A percentile compares a stretch with the other conserved stretches of the same genome.
Conservation (phyloP, 2,888 invertebrate species). For the Tetragonisca angustula region DNA sequence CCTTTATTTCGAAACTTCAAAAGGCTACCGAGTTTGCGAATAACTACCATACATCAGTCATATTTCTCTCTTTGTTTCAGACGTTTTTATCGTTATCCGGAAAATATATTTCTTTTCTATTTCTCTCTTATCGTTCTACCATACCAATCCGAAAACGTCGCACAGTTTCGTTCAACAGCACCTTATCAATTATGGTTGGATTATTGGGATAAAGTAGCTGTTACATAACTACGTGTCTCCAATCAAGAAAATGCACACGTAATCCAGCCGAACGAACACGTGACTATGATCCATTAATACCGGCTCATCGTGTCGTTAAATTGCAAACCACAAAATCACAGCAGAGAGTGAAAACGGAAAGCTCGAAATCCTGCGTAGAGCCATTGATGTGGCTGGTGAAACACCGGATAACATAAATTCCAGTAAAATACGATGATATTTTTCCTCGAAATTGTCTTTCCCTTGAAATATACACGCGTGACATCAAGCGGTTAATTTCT, state of each 20-base stretch:
- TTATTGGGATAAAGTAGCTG: not conserved
- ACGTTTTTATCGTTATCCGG: not conserved
- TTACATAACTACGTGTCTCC: not conserved
- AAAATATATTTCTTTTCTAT: not conserved
- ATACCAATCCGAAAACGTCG: not conserved
- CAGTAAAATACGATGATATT: not conserved
- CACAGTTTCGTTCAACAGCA: not conserved
- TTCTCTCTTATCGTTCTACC: not conserved
- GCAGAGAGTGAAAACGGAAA: not conserved
- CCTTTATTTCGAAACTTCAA: too few relatives aligned
- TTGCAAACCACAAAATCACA: not conserved
- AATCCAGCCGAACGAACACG: not conserved
- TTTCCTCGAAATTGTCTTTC: not conserved
- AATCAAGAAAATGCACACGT: not conserved
- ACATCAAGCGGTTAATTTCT: not conserved
- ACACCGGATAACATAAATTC: not conserved
- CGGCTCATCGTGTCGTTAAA: not conserved
- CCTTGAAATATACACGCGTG: not conserved
- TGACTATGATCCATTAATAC: not conserved
- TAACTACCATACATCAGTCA: not conserved
- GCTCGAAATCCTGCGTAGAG: not conserved
- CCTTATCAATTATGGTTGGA: not conserved
- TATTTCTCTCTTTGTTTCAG: not conserved
- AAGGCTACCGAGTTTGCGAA: not conserved
- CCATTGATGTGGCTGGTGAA: not conserved